A percentile compares a stretch with the other conserved stretches of the same genome.
These are phyloP conservation scores for Melangyna quadrimaculata DNA, from an alignment of 2,888 invertebrate species.

Conservation along the genomic window DNA sequence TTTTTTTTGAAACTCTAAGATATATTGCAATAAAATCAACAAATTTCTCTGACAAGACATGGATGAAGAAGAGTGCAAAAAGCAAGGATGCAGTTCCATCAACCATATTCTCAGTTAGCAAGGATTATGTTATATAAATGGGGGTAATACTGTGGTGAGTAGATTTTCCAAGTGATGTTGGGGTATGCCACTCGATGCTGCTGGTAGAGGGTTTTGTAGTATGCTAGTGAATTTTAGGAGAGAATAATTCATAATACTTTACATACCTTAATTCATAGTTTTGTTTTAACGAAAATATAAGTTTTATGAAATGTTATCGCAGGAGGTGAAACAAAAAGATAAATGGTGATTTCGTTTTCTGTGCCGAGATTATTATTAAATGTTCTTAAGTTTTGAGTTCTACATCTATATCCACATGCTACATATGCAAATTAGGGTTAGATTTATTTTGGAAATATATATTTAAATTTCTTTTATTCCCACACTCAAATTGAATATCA, in stretches of 20 bases:
- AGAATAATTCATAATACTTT: neutral
- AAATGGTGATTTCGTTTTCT: neutral
- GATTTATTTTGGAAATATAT: no score
- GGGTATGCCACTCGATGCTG: no score
- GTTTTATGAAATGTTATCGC: neutral
- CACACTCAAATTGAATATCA: no score
- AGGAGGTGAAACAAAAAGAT: neutral
- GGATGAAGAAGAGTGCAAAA: neutral
- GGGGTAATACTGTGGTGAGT: neutral
- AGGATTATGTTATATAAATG: neutral
- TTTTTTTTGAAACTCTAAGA: neutral
- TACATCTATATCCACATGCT: no score
- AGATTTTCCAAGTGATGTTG: neutral
- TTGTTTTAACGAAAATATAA: neutral
- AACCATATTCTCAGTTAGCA: neutral
- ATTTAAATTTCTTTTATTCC: no score
- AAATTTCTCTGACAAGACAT: constrained; percentile 10
- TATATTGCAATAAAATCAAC: neutral
- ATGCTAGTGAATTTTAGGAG: neutral
- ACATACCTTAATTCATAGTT: no score
- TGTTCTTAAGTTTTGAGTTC: neutral
- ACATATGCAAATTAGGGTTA: no score
- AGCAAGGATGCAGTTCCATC: constrained; percentile 14
- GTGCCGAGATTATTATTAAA: neutral
- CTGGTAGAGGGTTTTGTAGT: neutral